A percentile compares a stretch with the other conserved stretches of the same genome.
These are phyloP conservation scores for Antheraea pernyi DNA, from an alignment of 1,140 invertebrate species.

Conservation along the genomic window DNA sequence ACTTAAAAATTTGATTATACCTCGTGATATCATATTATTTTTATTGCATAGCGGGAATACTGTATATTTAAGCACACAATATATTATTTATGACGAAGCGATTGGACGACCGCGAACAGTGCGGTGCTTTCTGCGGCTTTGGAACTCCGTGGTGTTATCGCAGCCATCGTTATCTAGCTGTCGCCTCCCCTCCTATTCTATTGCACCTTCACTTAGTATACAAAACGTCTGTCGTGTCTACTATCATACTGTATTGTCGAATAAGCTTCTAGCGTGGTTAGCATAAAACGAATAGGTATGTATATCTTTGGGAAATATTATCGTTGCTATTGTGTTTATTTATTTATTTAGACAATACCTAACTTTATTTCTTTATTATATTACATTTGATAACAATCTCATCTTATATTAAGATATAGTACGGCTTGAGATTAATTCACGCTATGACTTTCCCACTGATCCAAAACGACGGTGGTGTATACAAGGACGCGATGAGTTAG, in stretches of 20 bases:
- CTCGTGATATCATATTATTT: neutral
- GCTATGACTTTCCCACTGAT: too few relatives aligned
- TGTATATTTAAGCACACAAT: neutral
- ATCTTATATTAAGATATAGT: too few relatives aligned
- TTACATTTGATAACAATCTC: too few relatives aligned
- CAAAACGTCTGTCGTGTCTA: constrained; percentile 31
- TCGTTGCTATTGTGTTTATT: too few relatives aligned
- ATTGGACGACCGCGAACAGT: neutral
- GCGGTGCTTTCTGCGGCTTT: constrained; percentile 40
- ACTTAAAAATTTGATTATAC: neutral
- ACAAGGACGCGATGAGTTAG: too few relatives aligned
- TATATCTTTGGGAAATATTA: too few relatives aligned
- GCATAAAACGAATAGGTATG: too few relatives aligned
- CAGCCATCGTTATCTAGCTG: constrained; percentile 59
- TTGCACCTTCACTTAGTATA: constrained; percentile 32
- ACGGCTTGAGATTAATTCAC: too few relatives aligned
- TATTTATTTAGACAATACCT: too few relatives aligned
- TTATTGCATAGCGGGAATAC: neutral
- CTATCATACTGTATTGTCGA: constrained; percentile 21
- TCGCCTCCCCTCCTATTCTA: constrained; percentile 41
- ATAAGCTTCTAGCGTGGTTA: too few relatives aligned
- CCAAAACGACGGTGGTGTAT: too few relatives aligned
- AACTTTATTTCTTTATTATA: too few relatives aligned
- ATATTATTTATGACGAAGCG: neutral
- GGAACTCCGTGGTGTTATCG: constrained; percentile 44